phyloP scores from a whole-genome alignment of 2,797 vertebrate genomes.

The Malacoctenus gilli region DNA sequence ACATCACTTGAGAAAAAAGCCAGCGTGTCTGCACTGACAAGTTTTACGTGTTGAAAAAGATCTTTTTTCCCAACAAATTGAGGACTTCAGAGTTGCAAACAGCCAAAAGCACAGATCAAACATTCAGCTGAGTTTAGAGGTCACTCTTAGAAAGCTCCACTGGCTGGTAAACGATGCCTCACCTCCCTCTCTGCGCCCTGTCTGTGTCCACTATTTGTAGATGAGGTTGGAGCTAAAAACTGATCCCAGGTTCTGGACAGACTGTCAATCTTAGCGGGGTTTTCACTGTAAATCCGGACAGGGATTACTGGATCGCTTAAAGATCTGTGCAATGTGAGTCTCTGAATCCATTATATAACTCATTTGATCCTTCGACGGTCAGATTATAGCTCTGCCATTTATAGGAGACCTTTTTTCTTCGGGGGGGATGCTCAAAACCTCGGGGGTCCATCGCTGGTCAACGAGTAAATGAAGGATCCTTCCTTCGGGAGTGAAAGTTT shows the following conservation, averaged over 20 bases:
- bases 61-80: too few species aligned
- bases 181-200: not conserved
- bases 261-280: conserved; percentile 36
- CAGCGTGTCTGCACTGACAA: too few species aligned
- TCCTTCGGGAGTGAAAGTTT: too few species aligned
- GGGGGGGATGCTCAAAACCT: conserved; percentile 10
- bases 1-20: not conserved
- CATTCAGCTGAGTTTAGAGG: too few species aligned
- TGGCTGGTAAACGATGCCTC: too few species aligned
- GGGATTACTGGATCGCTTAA: conserved; percentile 68
- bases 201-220: conserved; percentile 2
- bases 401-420: conserved; percentile 38
- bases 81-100: too few species aligned
- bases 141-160: too few species aligned
- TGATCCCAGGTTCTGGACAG: conserved; percentile 19
- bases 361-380: conserved; percentile 61
- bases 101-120: too few species aligned
- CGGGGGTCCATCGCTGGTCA: conserved; percentile 12
- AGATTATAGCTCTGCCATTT: conserved; percentile 58
- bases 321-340: conserved; percentile 49
- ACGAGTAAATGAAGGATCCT: too few species aligned
- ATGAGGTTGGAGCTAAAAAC: conserved; percentile 14
- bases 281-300: conserved; percentile 68
- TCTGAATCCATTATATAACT: conserved; percentile 70
- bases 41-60: too few species aligned